A percentile compares a stretch with the other conserved stretches of the same genome.
Conservation (phyloP, 2,797 vertebrate genomes). For the Siniperca scherzeri region DNA sequence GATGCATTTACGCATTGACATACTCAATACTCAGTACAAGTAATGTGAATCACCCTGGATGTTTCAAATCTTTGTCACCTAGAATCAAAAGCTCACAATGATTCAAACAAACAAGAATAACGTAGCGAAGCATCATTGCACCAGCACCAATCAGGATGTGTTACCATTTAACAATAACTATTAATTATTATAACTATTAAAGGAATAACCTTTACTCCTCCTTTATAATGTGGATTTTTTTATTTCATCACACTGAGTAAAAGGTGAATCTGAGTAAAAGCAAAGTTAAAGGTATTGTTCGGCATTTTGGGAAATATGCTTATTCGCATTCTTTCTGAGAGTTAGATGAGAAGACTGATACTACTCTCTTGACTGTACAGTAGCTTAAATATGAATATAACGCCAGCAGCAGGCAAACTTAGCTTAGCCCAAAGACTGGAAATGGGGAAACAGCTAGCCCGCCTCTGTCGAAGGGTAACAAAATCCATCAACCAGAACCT, state of each 20-base stretch:
- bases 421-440: not conserved
- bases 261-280: not conserved
- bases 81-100: slow-evolving; percentile 19
- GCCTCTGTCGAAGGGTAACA: not conserved
- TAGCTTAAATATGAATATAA: not conserved
- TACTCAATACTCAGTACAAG: not conserved
- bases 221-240: slow-evolving; percentile 5
- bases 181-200: too few species aligned
- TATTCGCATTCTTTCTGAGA: not conserved
- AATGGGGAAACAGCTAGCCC: not conserved
- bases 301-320: not conserved
- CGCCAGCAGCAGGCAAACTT: not conserved
- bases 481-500: not conserved
- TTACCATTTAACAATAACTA: not conserved
- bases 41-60: slow-evolving; percentile 35
- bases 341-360: not conserved
- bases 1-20: not conserved
- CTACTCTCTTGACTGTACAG: not conserved
- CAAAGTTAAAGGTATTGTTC: not conserved
- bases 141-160: not conserved
- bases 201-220: not conserved
- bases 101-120: slow-evolving; percentile 40
- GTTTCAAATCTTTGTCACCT: slow-evolving; percentile 30
- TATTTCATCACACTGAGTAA: slow-evolving; percentile 11
- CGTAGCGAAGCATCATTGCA: not conserved